These are phyloP conservation scores for Buteo buteo DNA, from an alignment of 2,113 vertebrate genomes.

Conservation along the genomic window DNA sequence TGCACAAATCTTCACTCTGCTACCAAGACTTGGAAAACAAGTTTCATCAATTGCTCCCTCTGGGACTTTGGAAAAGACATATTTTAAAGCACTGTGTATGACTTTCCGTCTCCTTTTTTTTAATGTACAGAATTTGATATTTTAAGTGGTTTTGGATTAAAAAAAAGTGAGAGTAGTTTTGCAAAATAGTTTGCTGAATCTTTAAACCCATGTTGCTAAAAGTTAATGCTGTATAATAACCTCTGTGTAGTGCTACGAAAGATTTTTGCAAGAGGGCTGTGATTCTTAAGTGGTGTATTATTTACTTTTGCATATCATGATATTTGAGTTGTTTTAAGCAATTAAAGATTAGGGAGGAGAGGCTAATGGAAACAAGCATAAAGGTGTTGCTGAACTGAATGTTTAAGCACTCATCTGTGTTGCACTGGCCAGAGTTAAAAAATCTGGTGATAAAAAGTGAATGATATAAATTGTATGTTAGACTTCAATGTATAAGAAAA, in stretches of 20 bases:
- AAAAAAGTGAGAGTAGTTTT: neutral
- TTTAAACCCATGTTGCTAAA: neutral
- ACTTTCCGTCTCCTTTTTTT: neutral
- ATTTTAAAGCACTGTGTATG: neutral
- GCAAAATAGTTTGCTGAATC: neutral
- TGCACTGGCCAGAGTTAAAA: neutral
- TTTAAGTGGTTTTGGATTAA: neutral
- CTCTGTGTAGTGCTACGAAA: neutral
- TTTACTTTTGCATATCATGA: neutral
- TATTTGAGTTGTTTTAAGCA: neutral
- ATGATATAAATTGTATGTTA: neutral
- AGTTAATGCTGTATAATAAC: neutral
- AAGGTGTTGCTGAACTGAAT: neutral
- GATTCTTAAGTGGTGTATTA: neutral
- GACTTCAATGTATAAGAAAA: neutral
- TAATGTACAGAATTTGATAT: neutral
- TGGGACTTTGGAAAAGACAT: neutral
- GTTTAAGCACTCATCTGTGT: neutral
- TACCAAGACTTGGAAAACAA: neutral
- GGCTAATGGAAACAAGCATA: neutral
- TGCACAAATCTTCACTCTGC: neutral
- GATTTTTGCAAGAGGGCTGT: neutral
- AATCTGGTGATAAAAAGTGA: neutral
- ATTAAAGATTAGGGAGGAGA: neutral
- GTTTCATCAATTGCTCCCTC: neutral